Conservation (phyloP, 1,140 invertebrate genomes). For the Drosophila gunungcola region DNA sequence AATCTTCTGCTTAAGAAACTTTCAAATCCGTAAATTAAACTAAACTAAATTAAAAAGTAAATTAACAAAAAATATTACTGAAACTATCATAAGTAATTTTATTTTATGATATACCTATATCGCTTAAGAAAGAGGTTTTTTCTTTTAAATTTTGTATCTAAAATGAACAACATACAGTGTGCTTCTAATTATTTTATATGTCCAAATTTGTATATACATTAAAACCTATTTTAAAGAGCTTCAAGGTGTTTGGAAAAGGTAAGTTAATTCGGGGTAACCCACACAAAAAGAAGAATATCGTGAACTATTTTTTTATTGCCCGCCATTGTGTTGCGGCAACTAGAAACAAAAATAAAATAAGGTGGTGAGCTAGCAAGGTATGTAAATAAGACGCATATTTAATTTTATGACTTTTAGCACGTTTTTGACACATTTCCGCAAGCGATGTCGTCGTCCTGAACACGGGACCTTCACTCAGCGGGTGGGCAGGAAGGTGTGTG, state of each 20-base stretch:
- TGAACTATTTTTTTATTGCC: constrained; percentile 63
- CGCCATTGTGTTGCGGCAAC: constrained; percentile 36
- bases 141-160: too few relatives aligned
- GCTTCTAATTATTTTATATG: too few relatives aligned
- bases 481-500: constrained; percentile 14
- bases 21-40: too few relatives aligned
- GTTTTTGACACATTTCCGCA: constrained; percentile 83
- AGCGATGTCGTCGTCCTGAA: constrained; percentile 49
- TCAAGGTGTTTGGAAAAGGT: neutral
- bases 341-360: constrained; percentile 2
- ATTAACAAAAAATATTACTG: neutral
- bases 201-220: too few relatives aligned
- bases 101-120: too few relatives aligned
- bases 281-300: constrained; percentile 50
- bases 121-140: too few relatives aligned
- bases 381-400: constrained; percentile 83
- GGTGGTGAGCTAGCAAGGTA: constrained; percentile 36
- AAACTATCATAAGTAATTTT: too few relatives aligned
- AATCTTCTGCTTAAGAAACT: too few relatives aligned
- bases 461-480: constrained; percentile 28
- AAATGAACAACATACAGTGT: too few relatives aligned
- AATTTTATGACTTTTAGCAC: constrained; percentile 84
- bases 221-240: neutral
- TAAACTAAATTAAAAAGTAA: neutral
- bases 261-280: constrained; percentile 50